A percentile compares a stretch with the other conserved stretches of the same genome.
These are phyloP conservation scores for Ataeniobius toweri DNA, from an alignment of 2,797 vertebrate species.

Conservation along the genomic window DNA sequence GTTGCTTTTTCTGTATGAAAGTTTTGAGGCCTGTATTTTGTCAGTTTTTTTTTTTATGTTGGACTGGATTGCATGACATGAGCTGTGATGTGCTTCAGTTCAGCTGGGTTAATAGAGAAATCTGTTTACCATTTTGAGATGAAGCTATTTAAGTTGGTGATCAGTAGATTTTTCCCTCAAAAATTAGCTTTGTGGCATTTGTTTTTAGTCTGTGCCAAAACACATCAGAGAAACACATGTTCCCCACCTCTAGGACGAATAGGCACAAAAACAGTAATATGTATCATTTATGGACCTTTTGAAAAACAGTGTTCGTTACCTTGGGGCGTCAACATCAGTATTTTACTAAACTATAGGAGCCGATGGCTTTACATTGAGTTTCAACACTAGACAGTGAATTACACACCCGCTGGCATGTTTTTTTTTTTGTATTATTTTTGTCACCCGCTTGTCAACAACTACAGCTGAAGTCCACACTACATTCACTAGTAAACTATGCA, in stretches of 20 bases:
- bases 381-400: constrained; percentile 59
- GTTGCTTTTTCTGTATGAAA: not conserved
- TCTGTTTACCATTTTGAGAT: constrained; percentile 1
- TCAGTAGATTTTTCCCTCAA: constrained; percentile 3
- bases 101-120: constrained; percentile 7
- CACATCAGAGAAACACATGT: not conserved
- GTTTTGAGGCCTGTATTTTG: constrained; percentile 5
- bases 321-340: constrained; percentile 58
- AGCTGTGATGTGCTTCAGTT: constrained; percentile 3
- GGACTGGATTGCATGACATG: constrained; percentile 11
- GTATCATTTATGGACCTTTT: constrained; percentile 20
- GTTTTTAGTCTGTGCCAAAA: constrained; percentile 44
- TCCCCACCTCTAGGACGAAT: not conserved
- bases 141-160: not conserved
- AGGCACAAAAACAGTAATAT: not conserved
- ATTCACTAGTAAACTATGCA: constrained; percentile 56
- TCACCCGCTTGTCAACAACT: constrained; percentile 27
- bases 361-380: constrained; percentile 30
- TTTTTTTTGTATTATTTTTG: constrained; percentile 15
- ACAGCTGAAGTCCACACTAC: constrained; percentile 66
- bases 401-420: constrained; percentile 16
- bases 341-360: constrained; percentile 65
- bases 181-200: not conserved
- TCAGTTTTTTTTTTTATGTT: constrained; percentile 3
- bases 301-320: constrained; percentile 63